Conservation (phyloP, 2,888 invertebrate genomes). For the Allygus modestus region DNA sequence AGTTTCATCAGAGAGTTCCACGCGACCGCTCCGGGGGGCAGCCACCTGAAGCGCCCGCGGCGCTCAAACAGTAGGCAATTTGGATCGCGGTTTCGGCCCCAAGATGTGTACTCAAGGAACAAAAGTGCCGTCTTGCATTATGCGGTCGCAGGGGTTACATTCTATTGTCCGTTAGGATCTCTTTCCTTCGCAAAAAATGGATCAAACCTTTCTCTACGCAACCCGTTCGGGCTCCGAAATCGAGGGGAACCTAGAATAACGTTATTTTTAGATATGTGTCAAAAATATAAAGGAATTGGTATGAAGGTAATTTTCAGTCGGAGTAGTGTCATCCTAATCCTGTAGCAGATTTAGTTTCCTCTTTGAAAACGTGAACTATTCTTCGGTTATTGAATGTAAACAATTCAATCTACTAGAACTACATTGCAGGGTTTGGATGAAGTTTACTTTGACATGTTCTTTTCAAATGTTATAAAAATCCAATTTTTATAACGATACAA, state of each 20-base stretch:
- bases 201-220: slow-evolving; percentile 6
- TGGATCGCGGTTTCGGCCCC: slow-evolving; percentile 53
- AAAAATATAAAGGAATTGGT: not conserved
- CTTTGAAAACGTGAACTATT: not conserved
- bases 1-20: not conserved
- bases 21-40: not conserved
- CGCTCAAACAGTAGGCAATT: slow-evolving; percentile 53
- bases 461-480: too few relatives aligned
- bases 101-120: slow-evolving; percentile 51
- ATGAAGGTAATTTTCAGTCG: not conserved
- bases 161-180: slow-evolving; percentile 13
- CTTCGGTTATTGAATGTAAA: too few relatives aligned
- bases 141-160: slow-evolving; percentile 28
- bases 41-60: slow-evolving; percentile 46
- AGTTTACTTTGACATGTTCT: too few relatives aligned
- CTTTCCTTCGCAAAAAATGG: slow-evolving; percentile 32
- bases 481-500: too few relatives aligned
- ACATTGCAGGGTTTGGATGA: too few relatives aligned
- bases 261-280: slow-evolving; percentile 52
- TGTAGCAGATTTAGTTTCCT: not conserved
- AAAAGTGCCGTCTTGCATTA: slow-evolving; percentile 48
- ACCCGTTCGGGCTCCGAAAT: slow-evolving; percentile 1
- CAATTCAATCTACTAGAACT: too few relatives aligned
- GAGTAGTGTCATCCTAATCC: slow-evolving; percentile 18
- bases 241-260: slow-evolving; percentile 5